A percentile compares a stretch with the other conserved stretches of the same genome.
phyloP scores from a whole-genome alignment of 2,888 invertebrate species.

The Spatulosminthurus flaviceps region DNA sequence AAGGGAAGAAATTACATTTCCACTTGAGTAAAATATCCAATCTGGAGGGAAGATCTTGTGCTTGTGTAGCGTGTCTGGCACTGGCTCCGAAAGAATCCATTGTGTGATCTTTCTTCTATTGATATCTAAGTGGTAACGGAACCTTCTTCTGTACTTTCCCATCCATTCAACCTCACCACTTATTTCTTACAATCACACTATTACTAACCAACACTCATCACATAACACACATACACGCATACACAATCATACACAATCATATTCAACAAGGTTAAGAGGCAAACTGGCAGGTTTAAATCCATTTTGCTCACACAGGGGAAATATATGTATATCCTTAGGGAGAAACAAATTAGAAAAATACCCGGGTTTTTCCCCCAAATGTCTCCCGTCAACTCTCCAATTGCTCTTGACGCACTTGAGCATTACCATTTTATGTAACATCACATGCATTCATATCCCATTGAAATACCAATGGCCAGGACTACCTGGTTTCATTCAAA shows the following conservation, averaged over 20 bases:
- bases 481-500: too few species aligned
- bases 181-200: conserved; percentile 26
- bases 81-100: conserved; percentile 43
- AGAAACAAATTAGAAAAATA: too few species aligned
- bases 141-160: conserved; percentile 25
- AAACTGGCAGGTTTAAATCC: too few species aligned
- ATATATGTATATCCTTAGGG: too few species aligned
- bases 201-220: conserved; percentile 29
- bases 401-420: too few species aligned
- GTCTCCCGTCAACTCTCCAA: too few species aligned
- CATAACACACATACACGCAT: neutral
- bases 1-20: conserved; percentile 61
- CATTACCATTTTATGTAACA: too few species aligned
- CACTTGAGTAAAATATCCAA: conserved; percentile 63
- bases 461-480: too few species aligned
- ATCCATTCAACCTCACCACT: conserved; percentile 28
- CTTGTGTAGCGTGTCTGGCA: conserved; percentile 39
- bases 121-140: conserved; percentile 47
- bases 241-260: neutral
- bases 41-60: conserved; percentile 50
- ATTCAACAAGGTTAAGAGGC: too few species aligned
- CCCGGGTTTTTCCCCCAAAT: too few species aligned
- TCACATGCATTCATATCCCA: too few species aligned
- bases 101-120: conserved; percentile 48
- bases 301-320: too few species aligned